These are phyloP conservation scores for Callaeas wilsoni DNA, from an alignment of 2,113 vertebrate genomes.

Conservation along the genomic window DNA sequence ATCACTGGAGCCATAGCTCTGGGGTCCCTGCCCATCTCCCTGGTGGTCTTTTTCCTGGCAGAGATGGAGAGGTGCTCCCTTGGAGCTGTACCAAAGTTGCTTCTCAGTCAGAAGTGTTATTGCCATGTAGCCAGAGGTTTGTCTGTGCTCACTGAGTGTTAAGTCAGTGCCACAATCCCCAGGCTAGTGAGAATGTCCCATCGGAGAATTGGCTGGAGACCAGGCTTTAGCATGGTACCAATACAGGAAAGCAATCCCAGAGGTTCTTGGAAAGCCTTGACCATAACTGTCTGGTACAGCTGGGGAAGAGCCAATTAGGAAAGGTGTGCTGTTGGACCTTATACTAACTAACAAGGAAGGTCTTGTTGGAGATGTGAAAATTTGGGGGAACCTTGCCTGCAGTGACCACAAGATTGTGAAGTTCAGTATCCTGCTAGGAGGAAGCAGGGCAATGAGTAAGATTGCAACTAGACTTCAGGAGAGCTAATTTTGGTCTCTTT, in stretches of 20 bases:
- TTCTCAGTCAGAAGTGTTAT: not conserved
- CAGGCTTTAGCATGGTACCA: not conserved
- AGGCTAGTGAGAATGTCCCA: not conserved
- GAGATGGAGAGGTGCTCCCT: not conserved
- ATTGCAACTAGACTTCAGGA: not conserved
- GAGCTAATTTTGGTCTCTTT: not conserved
- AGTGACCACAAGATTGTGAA: not conserved
- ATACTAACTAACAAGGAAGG: not conserved
- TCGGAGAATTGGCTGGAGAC: not conserved
- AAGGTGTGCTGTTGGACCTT: not conserved
- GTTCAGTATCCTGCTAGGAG: not conserved
- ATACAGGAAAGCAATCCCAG: not conserved
- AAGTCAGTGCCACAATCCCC: not conserved
- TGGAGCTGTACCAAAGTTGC: not conserved
- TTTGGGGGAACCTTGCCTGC: not conserved
- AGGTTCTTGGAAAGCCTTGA: not conserved
- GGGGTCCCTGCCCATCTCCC: too few relatives aligned
- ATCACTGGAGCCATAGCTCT: not conserved
- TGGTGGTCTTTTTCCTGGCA: not conserved
- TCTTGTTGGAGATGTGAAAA: not conserved
- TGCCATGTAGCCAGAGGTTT: not conserved
- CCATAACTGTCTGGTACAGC: not conserved
- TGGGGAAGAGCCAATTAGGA: not conserved
- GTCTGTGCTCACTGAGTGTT: not conserved
- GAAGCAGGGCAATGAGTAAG: not conserved